phyloP scores from a whole-genome alignment of 2,888 invertebrate genomes.

The Drosophila rubida region DNA sequence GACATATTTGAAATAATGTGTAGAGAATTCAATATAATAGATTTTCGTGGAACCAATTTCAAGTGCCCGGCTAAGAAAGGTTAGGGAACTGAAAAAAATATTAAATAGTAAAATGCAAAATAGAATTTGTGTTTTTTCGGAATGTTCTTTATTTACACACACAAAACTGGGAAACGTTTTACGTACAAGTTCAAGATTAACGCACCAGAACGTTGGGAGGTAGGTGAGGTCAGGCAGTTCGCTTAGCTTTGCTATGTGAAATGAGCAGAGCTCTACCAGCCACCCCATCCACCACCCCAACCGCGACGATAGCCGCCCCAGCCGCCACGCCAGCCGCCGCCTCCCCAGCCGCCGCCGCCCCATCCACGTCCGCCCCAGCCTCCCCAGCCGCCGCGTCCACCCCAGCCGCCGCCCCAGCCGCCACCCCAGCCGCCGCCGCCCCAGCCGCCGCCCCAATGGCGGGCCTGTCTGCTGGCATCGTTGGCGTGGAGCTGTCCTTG shows the following conservation, averaged over 20 bases:
- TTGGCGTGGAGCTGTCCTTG: constrained; percentile 6
- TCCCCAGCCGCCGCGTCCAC: not conserved
- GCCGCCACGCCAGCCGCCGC: not conserved
- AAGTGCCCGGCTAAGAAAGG: not conserved
- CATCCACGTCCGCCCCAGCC: not conserved
- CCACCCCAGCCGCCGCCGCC: not conserved
- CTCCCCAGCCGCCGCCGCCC: not conserved
- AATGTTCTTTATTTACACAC: constrained; percentile 29
- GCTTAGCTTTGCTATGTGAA: not conserved
- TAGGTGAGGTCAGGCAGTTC: not conserved
- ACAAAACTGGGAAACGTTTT: constrained; percentile 1
- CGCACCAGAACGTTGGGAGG: not conserved
- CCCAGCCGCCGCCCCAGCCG: constrained; percentile 11
- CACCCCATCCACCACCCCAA: not conserved
- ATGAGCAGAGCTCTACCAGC: not conserved
- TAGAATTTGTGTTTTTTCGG: not conserved
- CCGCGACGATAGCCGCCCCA: too few relatives aligned
- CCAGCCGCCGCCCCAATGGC: not conserved
- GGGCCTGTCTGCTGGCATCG: constrained; percentile 5
- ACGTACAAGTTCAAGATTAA: not conserved
- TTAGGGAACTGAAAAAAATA: not conserved
- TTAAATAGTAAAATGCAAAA: too few relatives aligned
- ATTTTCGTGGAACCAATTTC: not conserved
- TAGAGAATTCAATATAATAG: not conserved
- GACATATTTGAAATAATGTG: not conserved